phyloP scores from a whole-genome alignment of 2,797 vertebrate genomes.

The Neostethus bicornis region DNA sequence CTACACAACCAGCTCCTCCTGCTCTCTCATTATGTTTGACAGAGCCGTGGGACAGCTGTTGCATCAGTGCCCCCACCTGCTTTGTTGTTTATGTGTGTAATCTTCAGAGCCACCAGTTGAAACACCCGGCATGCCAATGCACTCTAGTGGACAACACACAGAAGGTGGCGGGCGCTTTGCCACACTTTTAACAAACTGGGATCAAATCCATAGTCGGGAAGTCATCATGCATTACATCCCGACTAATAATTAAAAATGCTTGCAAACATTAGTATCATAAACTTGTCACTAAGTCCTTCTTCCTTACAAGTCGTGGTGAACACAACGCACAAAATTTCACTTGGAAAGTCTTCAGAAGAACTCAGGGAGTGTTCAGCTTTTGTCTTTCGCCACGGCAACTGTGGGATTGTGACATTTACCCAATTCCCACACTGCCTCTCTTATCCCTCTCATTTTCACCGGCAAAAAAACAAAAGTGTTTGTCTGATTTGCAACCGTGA shows the following conservation, averaged over 20 bases:
- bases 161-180: background rate
- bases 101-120: conserved; percentile 2
- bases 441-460: conserved; percentile 75
- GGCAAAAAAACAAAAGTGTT: conserved; percentile 78
- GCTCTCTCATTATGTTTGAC: conserved; percentile 63
- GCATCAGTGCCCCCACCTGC: conserved; percentile 52
- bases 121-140: conserved; percentile 24
- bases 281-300: background rate
- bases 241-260: conserved; percentile 7
- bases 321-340: conserved; percentile 27
- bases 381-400: conserved; percentile 63
- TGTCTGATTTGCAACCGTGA: conserved; percentile 70
- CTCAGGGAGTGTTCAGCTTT: conserved; percentile 55
- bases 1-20: conserved; percentile 71
- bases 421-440: conserved; percentile 80
- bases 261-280: background rate
- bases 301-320: conserved; percentile 52
- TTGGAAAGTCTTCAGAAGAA: conserved; percentile 49
- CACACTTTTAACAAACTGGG: background rate
- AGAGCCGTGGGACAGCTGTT: conserved; percentile 66
- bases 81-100: conserved; percentile 42
- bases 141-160: conserved; percentile 42
- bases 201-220: no score
- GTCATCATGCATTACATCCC: background rate
- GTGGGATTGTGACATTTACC: conserved; percentile 83